Base-by-base conservation (phyloP, 2,888 invertebrate genomes). In the Amphipyra tragopoginis region DNA sequence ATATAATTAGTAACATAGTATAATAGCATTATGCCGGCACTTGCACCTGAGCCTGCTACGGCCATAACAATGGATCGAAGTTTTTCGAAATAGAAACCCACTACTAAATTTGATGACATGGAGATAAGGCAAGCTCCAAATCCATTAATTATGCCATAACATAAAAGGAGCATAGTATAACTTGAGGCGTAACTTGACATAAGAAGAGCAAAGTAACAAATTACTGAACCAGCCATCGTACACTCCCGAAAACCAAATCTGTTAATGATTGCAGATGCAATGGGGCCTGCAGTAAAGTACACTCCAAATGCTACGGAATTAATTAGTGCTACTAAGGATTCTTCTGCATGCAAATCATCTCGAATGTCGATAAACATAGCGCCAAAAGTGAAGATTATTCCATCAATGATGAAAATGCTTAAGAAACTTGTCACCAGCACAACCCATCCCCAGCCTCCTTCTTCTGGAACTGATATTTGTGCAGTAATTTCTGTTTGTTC, bases 31-130 rank as follows among this genome's bases (percentile, higher is more conserved):
- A 91, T 77, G n/a, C 92, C 93, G 36, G 84, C 33, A 78, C 92
- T 91, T 21, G 92, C 90, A 48, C 92, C 93, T 64, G 84, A 83
- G 0, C 86, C 79, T 43, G 89, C 76, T 67, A 92, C 81, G 7
- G 92, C 71, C 63, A 92, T 72, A 6, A 91, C 91, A 36, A 91
- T 14, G 2, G 92, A 83, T 10, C 93, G 85, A 14, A 89, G 75
- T 77, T 76, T 90, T 71, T 92, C 91, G 75, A 93, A 93, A 79
- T 93, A 92, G 81, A 92, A 93, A 14, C 93, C 92, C 2, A 92
- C 92, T 11, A 93, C 83, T 42, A 93, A 79, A 26, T 76, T 73
- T 26, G 88, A 80, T 11, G 90, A 72, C 86, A 93, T 86, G 77
- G 91, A 91, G 48, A 92, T 85, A n/a, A 92, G 78, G 60, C 89